phyloP scores from a whole-genome alignment of 2,888 invertebrate genomes.

The Troides aeacus region DNA sequence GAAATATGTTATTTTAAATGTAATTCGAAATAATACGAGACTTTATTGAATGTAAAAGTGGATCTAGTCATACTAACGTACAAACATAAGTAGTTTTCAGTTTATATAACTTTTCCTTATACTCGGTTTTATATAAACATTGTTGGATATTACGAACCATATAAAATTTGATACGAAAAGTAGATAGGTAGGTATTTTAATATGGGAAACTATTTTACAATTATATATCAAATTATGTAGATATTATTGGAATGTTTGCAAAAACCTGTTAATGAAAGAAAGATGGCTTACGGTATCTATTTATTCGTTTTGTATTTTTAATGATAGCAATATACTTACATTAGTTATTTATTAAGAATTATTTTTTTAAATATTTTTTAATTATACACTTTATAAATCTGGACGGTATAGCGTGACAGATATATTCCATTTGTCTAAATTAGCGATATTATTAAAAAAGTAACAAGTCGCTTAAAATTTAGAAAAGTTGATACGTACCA shows the following conservation, averaged over 20 bases:
- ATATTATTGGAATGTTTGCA: slow-evolving; percentile 36
- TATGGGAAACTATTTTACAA: slow-evolving; percentile 72
- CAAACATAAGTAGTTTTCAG: slow-evolving; percentile 48
- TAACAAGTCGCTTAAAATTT: neutral
- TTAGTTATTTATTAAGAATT: slow-evolving; percentile 23
- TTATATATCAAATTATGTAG: slow-evolving; percentile 54
- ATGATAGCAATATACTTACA: slow-evolving; percentile 16
- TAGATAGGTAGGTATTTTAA: slow-evolving; percentile 79
- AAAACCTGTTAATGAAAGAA: slow-evolving; percentile 20
- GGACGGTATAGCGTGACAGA: slow-evolving; percentile 4
- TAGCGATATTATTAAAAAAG: slow-evolving; percentile 4
- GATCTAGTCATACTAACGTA: neutral
- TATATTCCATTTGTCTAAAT: slow-evolving; percentile 7
- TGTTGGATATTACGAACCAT: slow-evolving; percentile 54
- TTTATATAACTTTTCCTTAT: slow-evolving; percentile 49
- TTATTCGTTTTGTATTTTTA: slow-evolving; percentile 28
- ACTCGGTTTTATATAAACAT: slow-evolving; percentile 52
- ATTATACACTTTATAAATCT: slow-evolving; percentile 9
- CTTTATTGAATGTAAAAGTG: neutral
- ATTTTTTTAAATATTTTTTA: slow-evolving; percentile 19
- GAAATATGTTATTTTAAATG: slow-evolving; percentile 6
- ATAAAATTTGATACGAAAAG: slow-evolving; percentile 74
- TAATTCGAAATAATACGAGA: neutral
- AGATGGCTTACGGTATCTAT: slow-evolving; percentile 24
- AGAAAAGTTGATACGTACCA: neutral